phyloP scores from a whole-genome alignment of 1,140 invertebrate genomes.

The Bombus vancouverensis region DNA sequence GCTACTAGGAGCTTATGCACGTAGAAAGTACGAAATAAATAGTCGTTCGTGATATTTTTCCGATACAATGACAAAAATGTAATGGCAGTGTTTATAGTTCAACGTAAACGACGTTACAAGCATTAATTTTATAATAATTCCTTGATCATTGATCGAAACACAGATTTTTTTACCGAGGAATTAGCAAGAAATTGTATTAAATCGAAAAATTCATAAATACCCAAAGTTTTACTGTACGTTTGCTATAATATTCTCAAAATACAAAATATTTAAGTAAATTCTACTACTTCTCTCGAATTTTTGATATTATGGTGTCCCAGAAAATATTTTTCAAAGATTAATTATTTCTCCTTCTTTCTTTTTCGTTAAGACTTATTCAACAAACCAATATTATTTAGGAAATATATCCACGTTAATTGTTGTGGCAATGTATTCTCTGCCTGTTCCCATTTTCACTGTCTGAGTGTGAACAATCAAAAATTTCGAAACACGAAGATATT shows the following conservation, averaged over 20 bases:
- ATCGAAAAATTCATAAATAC: not conserved
- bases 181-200: not conserved
- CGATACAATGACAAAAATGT: not conserved
- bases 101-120: not conserved
- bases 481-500: not conserved
- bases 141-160: not conserved
- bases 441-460: too few species aligned
- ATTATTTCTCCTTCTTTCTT: not conserved
- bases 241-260: not conserved
- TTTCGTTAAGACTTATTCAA: too few species aligned
- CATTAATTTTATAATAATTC: not conserved
- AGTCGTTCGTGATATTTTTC: not conserved
- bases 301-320: not conserved
- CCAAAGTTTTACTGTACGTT: not conserved
- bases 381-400: too few species aligned
- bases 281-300: not conserved
- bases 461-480: not conserved
- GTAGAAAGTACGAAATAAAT: not conserved
- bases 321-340: not conserved
- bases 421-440: not conserved
- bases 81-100: not conserved
- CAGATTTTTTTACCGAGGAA: too few species aligned
- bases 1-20: not conserved
- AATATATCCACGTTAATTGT: not conserved
- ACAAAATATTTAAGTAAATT: constrained; percentile 27